Base-by-base conservation (phyloP, 2,113 vertebrate genomes). In the Butorides virescens region DNA sequence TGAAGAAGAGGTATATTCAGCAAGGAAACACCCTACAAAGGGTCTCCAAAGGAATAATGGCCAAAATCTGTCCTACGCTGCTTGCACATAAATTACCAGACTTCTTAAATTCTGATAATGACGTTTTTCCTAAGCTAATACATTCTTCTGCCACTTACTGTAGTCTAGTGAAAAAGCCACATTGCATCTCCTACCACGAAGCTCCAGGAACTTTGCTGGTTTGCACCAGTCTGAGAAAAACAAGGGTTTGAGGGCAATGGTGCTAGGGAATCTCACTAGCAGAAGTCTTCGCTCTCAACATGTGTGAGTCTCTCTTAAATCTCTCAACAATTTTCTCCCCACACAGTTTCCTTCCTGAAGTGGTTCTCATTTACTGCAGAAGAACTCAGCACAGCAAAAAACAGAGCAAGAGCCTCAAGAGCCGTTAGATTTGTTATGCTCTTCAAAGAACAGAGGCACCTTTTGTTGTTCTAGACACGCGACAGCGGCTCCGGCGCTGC, bases 261-360 rank as follows among this genome's bases (percentile, higher is more conserved):
- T 42, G 36, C 68, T 50, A 25, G 8, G 29, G 58, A 91, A 70
- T 34, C 55, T 89, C 5, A 1, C 32, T 52, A 75, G 42, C 47
- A 76, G 46, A 42, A 84, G n/a, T 20, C 52, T 65, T 72, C 7
- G 7, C 37, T 74, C 66, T 87, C n/a, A 39, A 18, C 0, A 0
- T 18, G 44, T 8, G 4, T 14, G 6, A 59, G 22, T 39, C 37
- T 62, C 66, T 74, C 65, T 95, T 25, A 66, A 90, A 80, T 55
- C 15, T 90, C 84, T 88, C 59, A 39, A 29, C n/a, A 13, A 5
- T 52, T 79, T 82, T 86, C 84, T 75, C 29, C 53, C 36, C 56
- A 4, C n/a, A 29, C 63, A 55, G 36, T 75, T 97, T 96, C 85
- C 90, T 95, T 95, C 92, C 88, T 93, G 77, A 84, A 91, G 84